These are phyloP conservation scores for Heliconius cydno DNA, from an alignment of 2,888 invertebrate genomes.

Conservation along the genomic window DNA sequence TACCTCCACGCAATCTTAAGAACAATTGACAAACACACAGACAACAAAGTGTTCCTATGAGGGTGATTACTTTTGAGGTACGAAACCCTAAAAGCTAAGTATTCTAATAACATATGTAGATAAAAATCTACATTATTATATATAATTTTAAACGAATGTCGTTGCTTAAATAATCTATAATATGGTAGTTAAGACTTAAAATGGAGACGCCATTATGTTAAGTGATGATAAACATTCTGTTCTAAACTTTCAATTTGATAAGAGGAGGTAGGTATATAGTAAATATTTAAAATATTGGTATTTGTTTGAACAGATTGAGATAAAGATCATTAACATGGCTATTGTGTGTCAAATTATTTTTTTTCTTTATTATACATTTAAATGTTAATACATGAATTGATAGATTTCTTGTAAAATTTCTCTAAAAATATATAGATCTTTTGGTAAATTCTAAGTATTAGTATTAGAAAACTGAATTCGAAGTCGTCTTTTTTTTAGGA, in stretches of 20 bases:
- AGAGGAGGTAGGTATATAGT: background rate
- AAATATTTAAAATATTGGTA: constrained; percentile 3
- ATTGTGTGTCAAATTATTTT: constrained; percentile 6
- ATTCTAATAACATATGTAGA: background rate
- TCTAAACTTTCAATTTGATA: constrained; percentile 18
- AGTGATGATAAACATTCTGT: constrained; percentile 16
- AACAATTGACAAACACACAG: background rate
- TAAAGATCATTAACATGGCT: constrained; percentile 21
- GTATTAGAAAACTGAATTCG: no score
- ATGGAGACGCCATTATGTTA: constrained; percentile 24
- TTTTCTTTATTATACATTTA: background rate
- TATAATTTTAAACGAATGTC: background rate
- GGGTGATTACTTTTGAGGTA: background rate
- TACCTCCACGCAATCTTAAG: no score
- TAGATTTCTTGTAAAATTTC: no score
- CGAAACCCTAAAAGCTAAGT: background rate
- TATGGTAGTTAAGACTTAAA: background rate
- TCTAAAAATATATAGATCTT: no score
- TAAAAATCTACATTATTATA: background rate
- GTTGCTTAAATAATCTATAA: background rate
- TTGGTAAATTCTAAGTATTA: no score
- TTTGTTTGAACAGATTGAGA: constrained; percentile 20
- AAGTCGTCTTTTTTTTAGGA: no score
- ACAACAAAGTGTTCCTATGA: background rate
- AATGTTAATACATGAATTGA: background rate